Evolutionary conservation across 2,797 vertebrate genomes (phyloP).

Genomic region (Fistularia commersonii): DNA sequence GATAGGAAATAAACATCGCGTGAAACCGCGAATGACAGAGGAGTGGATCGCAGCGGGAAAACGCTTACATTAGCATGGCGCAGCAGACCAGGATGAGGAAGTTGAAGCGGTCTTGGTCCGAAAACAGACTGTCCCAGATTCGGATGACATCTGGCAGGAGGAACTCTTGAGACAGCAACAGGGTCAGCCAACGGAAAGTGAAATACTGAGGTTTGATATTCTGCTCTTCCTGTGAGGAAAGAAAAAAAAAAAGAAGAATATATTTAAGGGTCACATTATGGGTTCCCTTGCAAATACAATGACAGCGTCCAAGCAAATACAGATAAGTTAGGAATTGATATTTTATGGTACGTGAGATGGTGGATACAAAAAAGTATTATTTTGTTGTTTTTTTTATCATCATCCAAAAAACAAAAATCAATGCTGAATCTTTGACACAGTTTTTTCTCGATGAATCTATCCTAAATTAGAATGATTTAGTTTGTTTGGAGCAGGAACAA

Average conservation of each 20-base stretch:
- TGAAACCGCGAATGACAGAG: not conserved
- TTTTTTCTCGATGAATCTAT: too few relatives aligned
- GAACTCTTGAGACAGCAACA: constrained; percentile 97
- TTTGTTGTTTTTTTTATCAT: too few relatives aligned
- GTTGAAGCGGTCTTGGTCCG: constrained; percentile 89
- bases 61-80: constrained; percentile 87
- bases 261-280: not conserved
- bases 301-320: too few relatives aligned
- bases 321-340: too few relatives aligned
- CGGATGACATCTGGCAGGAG: constrained; percentile 95
- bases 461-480: too few relatives aligned
- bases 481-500: too few relatives aligned
- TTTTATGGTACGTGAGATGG: too few relatives aligned
- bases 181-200: constrained; percentile 96
- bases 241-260: not conserved
- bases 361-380: too few relatives aligned
- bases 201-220: constrained; percentile 99
- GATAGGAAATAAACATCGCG: not conserved
- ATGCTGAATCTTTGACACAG: too few relatives aligned
- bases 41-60: not conserved
- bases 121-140: constrained; percentile 97
- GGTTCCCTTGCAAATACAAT: too few relatives aligned
- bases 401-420: too few relatives aligned
- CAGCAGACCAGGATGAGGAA: constrained; percentile 97
- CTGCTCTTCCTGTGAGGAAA: constrained; percentile 87